Evolutionary conservation across 2,888 invertebrate species (phyloP), one percentile per base, ranked within the genome.

Genomic region (Timema podura): DNA sequence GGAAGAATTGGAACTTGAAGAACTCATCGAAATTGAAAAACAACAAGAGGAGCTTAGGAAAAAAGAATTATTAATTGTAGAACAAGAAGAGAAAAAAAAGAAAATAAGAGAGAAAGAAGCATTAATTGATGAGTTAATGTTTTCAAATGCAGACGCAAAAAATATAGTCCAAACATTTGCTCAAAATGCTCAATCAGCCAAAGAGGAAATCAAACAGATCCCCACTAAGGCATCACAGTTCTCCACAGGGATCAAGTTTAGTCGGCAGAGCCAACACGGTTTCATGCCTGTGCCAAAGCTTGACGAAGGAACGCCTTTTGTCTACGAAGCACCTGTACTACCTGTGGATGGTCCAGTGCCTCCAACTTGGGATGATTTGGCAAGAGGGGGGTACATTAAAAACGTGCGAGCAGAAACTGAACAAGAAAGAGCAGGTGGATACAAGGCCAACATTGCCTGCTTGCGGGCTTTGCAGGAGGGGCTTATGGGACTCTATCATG

Each of bases 111-210:
- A 93, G 75, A 95, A 95, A 76, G 95, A 97, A 80, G 95, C 94
- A 0, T 82, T 98, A 6, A 96, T 98, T 71, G 96, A 98, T 81
- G 96, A 98, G 79, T 84, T 98, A 51, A 96, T 96, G 91, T 93
- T 93, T 80, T 95, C 96, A 0, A 92, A 93, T 75, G 91, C 90
- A 10, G 91, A 96, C 80, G 97, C 97, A 0, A 90, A 91, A 75
- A 91, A 91, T 75, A 96, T 97, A 76, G 83, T 97, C 0, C 91
- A 89, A 74, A 90, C 90, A 11, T 95, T 95, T 81, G 89, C 90
- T 0, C 87, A 89, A 69, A 88, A 85, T n/a, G 71, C 77, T 69
- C 72, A 90, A 76, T 88, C 90, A 75, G 85, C 85, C 68, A 88
- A 89, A 76, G 88, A 88, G 74, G 89, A 90, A 75, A 83, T 83